Evolutionary conservation across 2,797 vertebrate genomes (phyloP).

Genomic region (Sylvilagus floridanus): DNA sequence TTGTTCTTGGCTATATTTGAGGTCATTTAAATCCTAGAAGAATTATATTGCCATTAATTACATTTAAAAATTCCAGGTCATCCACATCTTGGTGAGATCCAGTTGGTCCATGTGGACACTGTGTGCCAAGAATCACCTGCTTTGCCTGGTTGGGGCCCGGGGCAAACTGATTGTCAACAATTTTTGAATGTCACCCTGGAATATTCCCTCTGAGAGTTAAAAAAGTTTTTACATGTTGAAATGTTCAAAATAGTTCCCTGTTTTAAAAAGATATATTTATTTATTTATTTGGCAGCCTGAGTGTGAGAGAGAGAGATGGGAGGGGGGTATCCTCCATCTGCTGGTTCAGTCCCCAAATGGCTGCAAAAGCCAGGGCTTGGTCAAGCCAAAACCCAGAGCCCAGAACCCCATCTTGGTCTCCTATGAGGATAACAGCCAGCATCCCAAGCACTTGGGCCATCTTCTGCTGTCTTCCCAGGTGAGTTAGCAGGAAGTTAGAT

Average conservation of each 20-base stretch:
- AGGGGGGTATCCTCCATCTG: no score
- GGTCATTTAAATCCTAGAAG: slow-evolving; percentile 42
- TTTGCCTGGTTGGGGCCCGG: neutral
- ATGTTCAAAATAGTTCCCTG: neutral
- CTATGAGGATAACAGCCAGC: no score
- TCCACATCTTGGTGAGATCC: neutral
- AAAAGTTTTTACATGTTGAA: neutral
- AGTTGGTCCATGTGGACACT: neutral
- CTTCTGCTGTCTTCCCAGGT: no score
- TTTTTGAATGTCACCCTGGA: neutral
- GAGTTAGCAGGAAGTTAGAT: no score
- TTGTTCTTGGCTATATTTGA: neutral
- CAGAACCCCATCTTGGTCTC: no score
- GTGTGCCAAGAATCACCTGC: neutral
- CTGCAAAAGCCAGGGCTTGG: no score
- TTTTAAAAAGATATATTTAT: no score
- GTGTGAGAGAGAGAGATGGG: neutral
- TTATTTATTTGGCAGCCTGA: no score
- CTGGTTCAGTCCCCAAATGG: no score
- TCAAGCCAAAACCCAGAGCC: no score
- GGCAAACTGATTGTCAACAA: neutral
- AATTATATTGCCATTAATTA: neutral
- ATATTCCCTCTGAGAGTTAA: neutral
- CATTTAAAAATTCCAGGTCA: slow-evolving; percentile 39
- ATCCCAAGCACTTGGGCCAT: no score